Evolutionary conservation across 2,888 invertebrate species (phyloP).

Genomic region (Polyommatus iphigenia): DNA sequence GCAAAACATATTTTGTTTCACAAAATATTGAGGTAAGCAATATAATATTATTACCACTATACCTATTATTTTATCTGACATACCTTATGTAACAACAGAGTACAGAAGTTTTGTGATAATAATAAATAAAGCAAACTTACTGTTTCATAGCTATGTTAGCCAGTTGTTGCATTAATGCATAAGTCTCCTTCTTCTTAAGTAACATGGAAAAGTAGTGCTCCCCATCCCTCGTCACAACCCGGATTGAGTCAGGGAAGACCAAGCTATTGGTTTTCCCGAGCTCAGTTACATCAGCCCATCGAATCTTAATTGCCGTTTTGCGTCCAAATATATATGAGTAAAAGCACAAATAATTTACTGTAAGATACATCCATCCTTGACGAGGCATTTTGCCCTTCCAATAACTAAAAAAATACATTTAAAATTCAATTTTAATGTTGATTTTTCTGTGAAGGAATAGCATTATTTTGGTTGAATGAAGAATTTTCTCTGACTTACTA

Average conservation of each 20-base stretch:
- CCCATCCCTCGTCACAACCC: slow-evolving; percentile 90
- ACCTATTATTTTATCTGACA: no score
- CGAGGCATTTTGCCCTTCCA: slow-evolving; percentile 95
- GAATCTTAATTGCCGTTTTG: slow-evolving; percentile 92
- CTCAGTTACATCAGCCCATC: slow-evolving; percentile 94
- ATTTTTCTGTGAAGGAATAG: background rate
- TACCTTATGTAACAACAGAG: no score
- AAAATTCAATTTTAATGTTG: background rate
- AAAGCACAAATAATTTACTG: slow-evolving; percentile 97
- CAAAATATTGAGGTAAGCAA: no score
- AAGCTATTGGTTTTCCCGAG: slow-evolving; percentile 88
- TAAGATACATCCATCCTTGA: slow-evolving; percentile 99
- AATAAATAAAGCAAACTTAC: slow-evolving; percentile 61
- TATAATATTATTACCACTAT: no score
- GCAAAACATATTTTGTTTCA: no score
- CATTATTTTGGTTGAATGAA: background rate
- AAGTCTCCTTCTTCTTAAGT: slow-evolving; percentile 93
- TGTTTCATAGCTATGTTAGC: slow-evolving; percentile 98
- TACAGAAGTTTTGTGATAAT: no score
- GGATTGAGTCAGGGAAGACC: slow-evolving; percentile 92
- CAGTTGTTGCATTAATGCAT: slow-evolving; percentile 94
- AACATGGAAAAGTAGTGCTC: slow-evolving; percentile 96
- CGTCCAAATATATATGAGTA: slow-evolving; percentile 96
- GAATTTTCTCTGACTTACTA: background rate
- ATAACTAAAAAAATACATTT: slow-evolving; percentile 82